Percentiles rank a stretch among this genome's conserved stretches.
phyloP scores from a whole-genome alignment of 2,888 invertebrate genomes.

The Euclidia mi region DNA sequence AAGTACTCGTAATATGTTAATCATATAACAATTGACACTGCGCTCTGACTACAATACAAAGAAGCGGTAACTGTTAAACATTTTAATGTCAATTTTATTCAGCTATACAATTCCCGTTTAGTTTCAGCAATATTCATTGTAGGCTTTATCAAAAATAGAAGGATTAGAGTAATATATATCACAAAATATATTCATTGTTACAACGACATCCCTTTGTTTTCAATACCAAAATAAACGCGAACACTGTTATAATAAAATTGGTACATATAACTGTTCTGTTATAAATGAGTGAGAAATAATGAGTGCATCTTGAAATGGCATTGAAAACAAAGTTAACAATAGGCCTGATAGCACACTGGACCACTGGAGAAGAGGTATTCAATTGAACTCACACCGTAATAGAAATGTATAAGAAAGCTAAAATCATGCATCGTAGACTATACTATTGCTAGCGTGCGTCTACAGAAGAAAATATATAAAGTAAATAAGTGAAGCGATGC shows the following conservation, averaged over 20 bases:
- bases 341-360: conserved; percentile 86
- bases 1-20: conserved; percentile 37
- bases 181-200: conserved; percentile 89
- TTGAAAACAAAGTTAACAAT: conserved; percentile 83
- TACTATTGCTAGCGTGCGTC: conserved; percentile 63
- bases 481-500: conserved; percentile 52
- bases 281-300: conserved; percentile 24
- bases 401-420: conserved; percentile 58
- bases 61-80: conserved; percentile 58
- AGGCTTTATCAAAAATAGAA: conserved; percentile 90
- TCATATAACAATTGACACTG: conserved; percentile 70
- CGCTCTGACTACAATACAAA: conserved; percentile 60
- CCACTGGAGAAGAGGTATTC: conserved; percentile 88
- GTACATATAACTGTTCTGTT: conserved; percentile 14
- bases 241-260: conserved; percentile 21
- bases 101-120: conserved; percentile 83
- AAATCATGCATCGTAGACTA: conserved; percentile 48
- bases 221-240: conserved; percentile 72
- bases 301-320: conserved; percentile 63
- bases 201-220: conserved; percentile 80
- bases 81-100: conserved; percentile 59
- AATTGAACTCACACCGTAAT: conserved; percentile 76
- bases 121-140: conserved; percentile 80
- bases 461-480: conserved; percentile 50
- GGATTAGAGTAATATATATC: conserved; percentile 88